Conservation (phyloP, 2,888 invertebrate genomes). For the Sphinx pinastri region DNA sequence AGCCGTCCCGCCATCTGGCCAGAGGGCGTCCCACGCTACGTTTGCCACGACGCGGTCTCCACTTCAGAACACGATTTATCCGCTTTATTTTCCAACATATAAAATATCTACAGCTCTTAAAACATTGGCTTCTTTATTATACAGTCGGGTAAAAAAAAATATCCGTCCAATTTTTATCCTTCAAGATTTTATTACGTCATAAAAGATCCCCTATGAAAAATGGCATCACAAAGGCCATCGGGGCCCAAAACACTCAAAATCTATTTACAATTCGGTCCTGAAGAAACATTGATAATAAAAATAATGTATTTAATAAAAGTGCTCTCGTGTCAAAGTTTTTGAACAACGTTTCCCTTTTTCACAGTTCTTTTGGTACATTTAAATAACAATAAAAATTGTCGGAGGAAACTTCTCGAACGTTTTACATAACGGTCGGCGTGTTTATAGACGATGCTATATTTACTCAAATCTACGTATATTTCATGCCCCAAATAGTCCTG, state of each 20-base stretch:
- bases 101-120: too few relatives aligned
- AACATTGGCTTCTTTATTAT: too few relatives aligned
- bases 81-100: too few relatives aligned
- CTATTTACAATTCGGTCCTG: slow-evolving; percentile 34
- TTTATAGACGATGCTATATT: background rate
- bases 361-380: slow-evolving; percentile 49
- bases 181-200: slow-evolving; percentile 22
- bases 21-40: too few relatives aligned
- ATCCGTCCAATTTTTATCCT: background rate
- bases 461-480: too few relatives aligned
- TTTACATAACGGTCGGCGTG: background rate
- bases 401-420: slow-evolving; percentile 37
- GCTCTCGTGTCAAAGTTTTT: slow-evolving; percentile 40
- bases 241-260: slow-evolving; percentile 32
- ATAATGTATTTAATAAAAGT: slow-evolving; percentile 43
- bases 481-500: too few relatives aligned
- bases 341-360: slow-evolving; percentile 53
- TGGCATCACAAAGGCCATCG: slow-evolving; percentile 31
- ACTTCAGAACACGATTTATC: too few relatives aligned
- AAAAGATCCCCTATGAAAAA: slow-evolving; percentile 30
- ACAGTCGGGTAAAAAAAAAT: background rate
- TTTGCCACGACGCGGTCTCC: too few relatives aligned
- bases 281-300: slow-evolving; percentile 39
- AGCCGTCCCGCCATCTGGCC: too few relatives aligned
- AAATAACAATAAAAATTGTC: slow-evolving; percentile 51